Conservation (phyloP, 2,888 invertebrate species). For the Sarcophaga variegata region DNA sequence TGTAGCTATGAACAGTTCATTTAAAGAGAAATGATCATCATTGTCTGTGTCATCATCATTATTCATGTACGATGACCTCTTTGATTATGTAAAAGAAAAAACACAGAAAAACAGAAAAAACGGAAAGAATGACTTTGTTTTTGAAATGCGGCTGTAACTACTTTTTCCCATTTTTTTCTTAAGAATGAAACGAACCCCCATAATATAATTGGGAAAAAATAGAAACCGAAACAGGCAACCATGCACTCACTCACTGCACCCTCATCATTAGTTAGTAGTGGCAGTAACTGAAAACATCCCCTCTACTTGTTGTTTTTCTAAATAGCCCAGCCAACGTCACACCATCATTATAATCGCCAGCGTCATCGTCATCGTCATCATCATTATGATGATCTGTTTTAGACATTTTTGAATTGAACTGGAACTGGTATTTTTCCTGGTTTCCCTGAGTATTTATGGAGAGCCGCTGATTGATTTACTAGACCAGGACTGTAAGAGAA, state of each 20-base stretch:
- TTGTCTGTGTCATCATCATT: conserved; percentile 47
- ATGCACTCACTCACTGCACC: conserved; percentile 32
- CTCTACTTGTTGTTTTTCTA: conserved; percentile 60
- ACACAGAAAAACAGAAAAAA: conserved; percentile 44
- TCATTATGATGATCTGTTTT: conserved; percentile 56
- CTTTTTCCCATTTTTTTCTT: conserved; percentile 22
- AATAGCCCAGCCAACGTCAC: conserved; percentile 46
- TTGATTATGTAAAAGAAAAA: conserved; percentile 70
- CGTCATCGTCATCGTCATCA: conserved; percentile 30
- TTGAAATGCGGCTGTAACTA: conserved; percentile 70
- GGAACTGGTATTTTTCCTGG: conserved; percentile 74
- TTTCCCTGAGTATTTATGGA: conserved; percentile 66
- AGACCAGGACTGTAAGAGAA: conserved; percentile 60
- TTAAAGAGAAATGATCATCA: conserved; percentile 31
- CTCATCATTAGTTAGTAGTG: conserved; percentile 64
- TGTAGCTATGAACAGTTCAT: conserved; percentile 27
- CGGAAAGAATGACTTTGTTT: conserved; percentile 31
- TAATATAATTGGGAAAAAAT: conserved; percentile 1
- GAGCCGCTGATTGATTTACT: conserved; percentile 78
- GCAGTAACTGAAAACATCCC: conserved; percentile 32
- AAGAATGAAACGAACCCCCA: conserved; percentile 62
- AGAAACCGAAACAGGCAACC: background rate
- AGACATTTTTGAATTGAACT: conserved; percentile 77
- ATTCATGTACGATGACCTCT: conserved; percentile 63
- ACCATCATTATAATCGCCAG: conserved; percentile 26